Conservation (phyloP, 2,797 vertebrate species). For the Euphonia xanthogaster region DNA sequence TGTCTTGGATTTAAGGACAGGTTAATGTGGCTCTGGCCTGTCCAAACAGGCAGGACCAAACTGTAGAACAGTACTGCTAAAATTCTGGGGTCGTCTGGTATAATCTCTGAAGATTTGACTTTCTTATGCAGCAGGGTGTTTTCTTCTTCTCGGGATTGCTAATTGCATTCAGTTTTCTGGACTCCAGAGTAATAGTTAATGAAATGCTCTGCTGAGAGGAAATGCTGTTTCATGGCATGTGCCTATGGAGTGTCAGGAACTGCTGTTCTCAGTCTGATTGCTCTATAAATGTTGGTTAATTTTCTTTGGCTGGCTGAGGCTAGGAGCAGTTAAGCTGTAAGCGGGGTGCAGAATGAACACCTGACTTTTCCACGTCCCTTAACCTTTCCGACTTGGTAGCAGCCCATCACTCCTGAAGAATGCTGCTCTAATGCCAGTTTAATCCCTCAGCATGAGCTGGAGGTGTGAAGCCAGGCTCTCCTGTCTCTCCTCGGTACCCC, state of each 20-base stretch:
- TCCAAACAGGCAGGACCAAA: not conserved
- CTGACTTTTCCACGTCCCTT: not conserved
- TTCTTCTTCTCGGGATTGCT: not conserved
- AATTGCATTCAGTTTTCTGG: not conserved
- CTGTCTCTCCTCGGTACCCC: not conserved
- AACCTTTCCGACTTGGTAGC: not conserved
- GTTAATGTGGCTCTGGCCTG: not conserved
- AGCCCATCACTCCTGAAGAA: not conserved
- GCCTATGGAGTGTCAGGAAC: not conserved
- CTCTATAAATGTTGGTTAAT: not conserved
- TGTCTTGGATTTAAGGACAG: not conserved
- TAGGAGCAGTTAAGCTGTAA: not conserved
- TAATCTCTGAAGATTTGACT: not conserved
- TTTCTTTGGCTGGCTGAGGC: not conserved
- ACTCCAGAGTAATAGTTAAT: not conserved
- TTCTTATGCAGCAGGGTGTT: not conserved
- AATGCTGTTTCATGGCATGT: not conserved
- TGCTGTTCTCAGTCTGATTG: not conserved
- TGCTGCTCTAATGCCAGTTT: accelerated
- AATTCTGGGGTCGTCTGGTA: not conserved
- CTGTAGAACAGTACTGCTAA: not conserved
- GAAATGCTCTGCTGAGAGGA: not conserved
- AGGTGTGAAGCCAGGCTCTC: not conserved
- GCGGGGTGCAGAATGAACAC: accelerated
- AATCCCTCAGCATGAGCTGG: accelerated